Conservation (phyloP, 2,888 invertebrate genomes). For the Corbicula japonica region DNA sequence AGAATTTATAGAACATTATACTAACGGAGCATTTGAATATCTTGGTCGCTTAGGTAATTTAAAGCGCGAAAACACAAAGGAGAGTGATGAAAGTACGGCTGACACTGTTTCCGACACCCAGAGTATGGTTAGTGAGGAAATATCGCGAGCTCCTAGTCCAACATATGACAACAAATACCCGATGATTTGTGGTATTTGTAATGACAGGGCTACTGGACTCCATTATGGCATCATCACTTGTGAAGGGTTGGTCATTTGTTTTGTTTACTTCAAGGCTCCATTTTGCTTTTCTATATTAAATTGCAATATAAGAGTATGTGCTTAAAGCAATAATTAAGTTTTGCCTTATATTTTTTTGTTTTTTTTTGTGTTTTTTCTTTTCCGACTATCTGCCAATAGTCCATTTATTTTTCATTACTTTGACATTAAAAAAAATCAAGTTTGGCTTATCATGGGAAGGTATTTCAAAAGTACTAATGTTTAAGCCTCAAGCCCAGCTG, state of each 20-base stretch:
- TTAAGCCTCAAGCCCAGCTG: too few species aligned
- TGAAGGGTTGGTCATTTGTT: conserved; percentile 92
- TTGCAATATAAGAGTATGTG: too few species aligned
- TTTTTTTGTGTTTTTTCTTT: too few species aligned
- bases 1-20: conserved; percentile 80
- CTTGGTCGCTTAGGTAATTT: conserved; percentile 70
- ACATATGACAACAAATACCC: conserved; percentile 90
- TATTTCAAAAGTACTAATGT: too few species aligned
- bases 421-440: too few species aligned
- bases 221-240: conserved; percentile 99
- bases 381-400: too few species aligned
- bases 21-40: conserved; percentile 78
- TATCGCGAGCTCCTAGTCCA: conserved; percentile 68
- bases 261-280: too few species aligned
- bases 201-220: conserved; percentile 98
- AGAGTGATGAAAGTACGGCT: conserved; percentile 8
- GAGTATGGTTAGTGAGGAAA: conserved; percentile 7
- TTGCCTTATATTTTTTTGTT: too few species aligned
- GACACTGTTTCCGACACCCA: conserved; percentile 42
- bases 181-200: conserved; percentile 91
- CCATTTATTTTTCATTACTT: too few species aligned
- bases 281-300: too few species aligned
- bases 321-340: too few species aligned
- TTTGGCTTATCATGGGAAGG: too few species aligned
- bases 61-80: conserved; percentile 11